These are phyloP conservation scores for Sebastes umbrosus DNA, from an alignment of 2,797 vertebrate species.

Conservation along the genomic window DNA sequence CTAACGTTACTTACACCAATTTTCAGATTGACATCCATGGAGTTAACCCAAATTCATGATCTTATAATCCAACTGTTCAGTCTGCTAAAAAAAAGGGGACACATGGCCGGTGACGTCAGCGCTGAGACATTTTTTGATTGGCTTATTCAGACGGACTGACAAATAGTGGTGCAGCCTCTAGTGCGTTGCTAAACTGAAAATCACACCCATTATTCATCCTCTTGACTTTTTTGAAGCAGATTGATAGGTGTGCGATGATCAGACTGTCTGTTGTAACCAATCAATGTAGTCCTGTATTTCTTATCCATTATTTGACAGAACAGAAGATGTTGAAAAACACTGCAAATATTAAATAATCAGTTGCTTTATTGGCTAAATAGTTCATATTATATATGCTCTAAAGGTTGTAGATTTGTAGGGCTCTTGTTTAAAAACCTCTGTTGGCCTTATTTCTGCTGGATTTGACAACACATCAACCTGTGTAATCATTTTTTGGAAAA, in stretches of 20 bases:
- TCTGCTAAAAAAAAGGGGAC: constrained; percentile 35
- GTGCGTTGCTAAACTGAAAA: not conserved
- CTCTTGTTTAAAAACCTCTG: not conserved
- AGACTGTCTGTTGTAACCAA: not conserved
- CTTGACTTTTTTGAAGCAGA: not conserved
- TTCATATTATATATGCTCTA: not conserved
- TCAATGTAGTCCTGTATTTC: not conserved
- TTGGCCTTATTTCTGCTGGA: constrained; percentile 2
- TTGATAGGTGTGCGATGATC: not conserved
- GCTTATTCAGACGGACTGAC: constrained; percentile 15
- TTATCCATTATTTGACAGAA: not conserved
- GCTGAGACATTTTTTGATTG: constrained; percentile 19
- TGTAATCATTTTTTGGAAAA: constrained; percentile 1
- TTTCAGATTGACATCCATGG: constrained; percentile 65
- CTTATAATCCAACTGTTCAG: constrained; percentile 64
- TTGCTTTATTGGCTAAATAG: not conserved
- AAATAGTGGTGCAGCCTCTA: constrained; percentile 6
- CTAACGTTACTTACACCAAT: constrained; percentile 63
- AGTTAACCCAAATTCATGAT: constrained; percentile 77
- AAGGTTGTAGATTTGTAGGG: not conserved
- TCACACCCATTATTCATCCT: not conserved
- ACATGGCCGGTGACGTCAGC: constrained; percentile 43
- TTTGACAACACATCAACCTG: not conserved
- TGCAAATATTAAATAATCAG: not conserved
- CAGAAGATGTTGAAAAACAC: not conserved